These are phyloP conservation scores for Lampris incognitus DNA, from an alignment of 2,113 vertebrate genomes.

Conservation along the genomic window DNA sequence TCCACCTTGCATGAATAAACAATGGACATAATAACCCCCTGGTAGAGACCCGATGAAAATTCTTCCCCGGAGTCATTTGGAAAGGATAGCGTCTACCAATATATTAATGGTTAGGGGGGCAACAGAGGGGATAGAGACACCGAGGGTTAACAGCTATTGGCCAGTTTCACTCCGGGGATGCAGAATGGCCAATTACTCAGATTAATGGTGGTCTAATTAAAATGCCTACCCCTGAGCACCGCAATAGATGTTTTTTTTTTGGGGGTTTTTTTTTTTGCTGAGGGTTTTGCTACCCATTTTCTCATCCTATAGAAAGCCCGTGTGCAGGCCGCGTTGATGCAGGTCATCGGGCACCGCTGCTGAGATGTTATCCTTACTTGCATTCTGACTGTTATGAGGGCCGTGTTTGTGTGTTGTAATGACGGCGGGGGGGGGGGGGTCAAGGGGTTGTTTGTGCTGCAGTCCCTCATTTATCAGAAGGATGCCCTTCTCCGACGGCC, in stretches of 20 bases:
- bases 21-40: constrained; percentile 57
- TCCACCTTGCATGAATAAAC: constrained; percentile 52
- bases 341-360: constrained; percentile 35
- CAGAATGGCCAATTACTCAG: constrained; percentile 69
- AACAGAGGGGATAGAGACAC: constrained; percentile 37
- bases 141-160: constrained; percentile 69
- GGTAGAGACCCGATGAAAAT: constrained; percentile 51
- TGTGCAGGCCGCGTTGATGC: neutral
- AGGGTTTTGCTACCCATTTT: neutral
- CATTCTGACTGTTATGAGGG: constrained; percentile 47
- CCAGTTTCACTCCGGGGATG: constrained; percentile 58
- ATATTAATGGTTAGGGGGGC: constrained; percentile 55
- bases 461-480: constrained; percentile 71
- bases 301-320: too few species aligned
- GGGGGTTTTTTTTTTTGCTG: neutral
- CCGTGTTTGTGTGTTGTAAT: constrained; percentile 40
- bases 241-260: constrained; percentile 39
- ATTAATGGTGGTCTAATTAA: constrained; percentile 73
- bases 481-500: constrained; percentile 71
- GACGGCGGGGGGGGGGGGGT: neutral
- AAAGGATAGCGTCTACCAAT: constrained; percentile 46
- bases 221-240: constrained; percentile 38
- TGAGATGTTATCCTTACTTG: constrained; percentile 59
- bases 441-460: constrained; percentile 48
- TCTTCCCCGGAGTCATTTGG: constrained; percentile 48